Evolutionary conservation across 2,113 vertebrate species (phyloP), one percentile per base, ranked within the genome.

Genomic region (Pungitius pungitius): DNA sequence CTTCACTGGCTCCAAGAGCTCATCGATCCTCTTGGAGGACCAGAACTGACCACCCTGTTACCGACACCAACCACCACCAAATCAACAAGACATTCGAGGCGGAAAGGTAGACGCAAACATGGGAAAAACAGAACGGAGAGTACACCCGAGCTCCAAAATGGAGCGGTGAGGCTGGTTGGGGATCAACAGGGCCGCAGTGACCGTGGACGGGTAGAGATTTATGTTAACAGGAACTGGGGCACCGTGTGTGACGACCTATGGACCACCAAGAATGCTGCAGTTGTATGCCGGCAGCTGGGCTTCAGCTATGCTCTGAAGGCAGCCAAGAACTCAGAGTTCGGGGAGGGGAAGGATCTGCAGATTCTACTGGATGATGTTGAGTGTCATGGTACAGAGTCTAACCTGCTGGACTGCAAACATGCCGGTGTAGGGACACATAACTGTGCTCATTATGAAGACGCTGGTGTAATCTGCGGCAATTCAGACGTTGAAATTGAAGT

Each of bases 221-320:
- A 94, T 18, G 64, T 89, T 1, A 67, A 88, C 0, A 94, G 95
- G 0, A 63, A 93, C 45, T 99, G 97, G 97, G 97, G 97, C 55
- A 99, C 97, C 0, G 94, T 99, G 37, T 99, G 97, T 0, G 97
- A 99, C 0, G 96, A 98, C 1, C 89, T 94, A 3, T 99, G 97
- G 97, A 90, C 84, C 69, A 33, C 3, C 1, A 42, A 82, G 0
- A 95, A 94, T 0, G 96, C 96, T 0, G 42, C 80, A 0, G 97
- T 99, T 33, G 97, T 97, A 60, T 99, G 97, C 75, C 93, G 85
- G 54, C 97, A 98, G 92, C 90, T 99, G 47, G 97, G 97, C 52
- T 99, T 96, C 70, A 83, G 61, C 1, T 47, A 90, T 0, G 94
- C 74, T 0, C 77, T 93, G n/a, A 91, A 95, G 42, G 97, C 97